Evolutionary conservation across 2,113 vertebrate genomes (phyloP), one percentile per base, ranked within the genome.

Genomic region (Oenanthe oenanthe): DNA sequence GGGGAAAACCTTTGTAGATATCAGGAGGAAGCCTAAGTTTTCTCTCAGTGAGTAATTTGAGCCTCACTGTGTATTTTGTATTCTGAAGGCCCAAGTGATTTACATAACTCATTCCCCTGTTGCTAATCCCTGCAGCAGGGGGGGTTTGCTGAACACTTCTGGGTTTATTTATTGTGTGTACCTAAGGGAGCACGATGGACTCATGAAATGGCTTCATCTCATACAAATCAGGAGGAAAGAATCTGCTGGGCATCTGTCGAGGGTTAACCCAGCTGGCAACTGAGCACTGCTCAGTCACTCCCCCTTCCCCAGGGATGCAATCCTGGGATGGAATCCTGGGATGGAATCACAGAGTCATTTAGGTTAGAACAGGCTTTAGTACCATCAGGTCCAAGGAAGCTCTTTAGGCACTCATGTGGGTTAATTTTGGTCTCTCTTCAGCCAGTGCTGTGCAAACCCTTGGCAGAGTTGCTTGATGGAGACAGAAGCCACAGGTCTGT

Each of bases 361-460:
- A 8, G 26, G 4, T 21, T 28, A 18, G 48, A 56, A 15, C 26
- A 47, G 20, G 15, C 9, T 40, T 17, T 17, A 9, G 63, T 50
- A 22, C 7, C 26, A 13, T 2, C 0, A 2, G 36, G 61, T 15
- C 34, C 70, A 34, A 22, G 53, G 45, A 57, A 80, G 34, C 1
- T 54, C 24, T 65, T 57, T 3, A 47, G 42, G 21, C 32, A 24
- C 13, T 22, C 0, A 0, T 2, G 13, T 34, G 53, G 18, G 32
- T 42, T 24, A 36, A 28, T 2, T 43, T 29, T 18, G n/a, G 8
- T 51, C 21, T 81, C 10, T 34, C 29, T n/a, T 85, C 54, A 57
- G 32, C 28, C n/a, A 9, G 5, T 4, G 9, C 5, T 9, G 0
- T 1, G 10, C 56, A 62, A 74, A 91, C 21, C 32, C 51, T 62